These are phyloP conservation scores for Chiroxiphia lanceolata DNA, from an alignment of 2,797 vertebrate species.

Conservation along the genomic window DNA sequence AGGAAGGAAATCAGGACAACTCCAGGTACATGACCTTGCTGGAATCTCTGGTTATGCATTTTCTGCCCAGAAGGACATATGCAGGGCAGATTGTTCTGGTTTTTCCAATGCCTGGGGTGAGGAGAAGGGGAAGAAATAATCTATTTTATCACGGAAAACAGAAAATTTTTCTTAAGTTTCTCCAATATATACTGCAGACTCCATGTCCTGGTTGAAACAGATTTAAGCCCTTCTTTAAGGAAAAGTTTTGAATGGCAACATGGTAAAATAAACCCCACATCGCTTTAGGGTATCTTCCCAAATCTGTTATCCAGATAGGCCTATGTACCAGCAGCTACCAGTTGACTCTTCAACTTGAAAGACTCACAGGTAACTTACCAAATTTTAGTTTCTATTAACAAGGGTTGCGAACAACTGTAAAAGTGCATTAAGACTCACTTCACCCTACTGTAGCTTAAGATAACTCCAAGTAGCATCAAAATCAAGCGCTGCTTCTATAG, in stretches of 20 bases:
- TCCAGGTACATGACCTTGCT: conserved; percentile 6
- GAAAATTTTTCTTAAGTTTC: not conserved
- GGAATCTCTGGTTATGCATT: not conserved
- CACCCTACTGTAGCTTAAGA: not conserved
- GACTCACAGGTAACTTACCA: not conserved
- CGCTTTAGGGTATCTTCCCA: not conserved
- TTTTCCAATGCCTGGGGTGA: not conserved
- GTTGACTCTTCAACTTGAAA: not conserved
- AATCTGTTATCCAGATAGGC: not conserved
- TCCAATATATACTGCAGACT: not conserved
- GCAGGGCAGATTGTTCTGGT: not conserved
- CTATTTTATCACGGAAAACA: not conserved
- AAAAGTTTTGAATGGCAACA: not conserved
- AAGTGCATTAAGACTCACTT: not conserved
- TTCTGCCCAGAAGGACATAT: not conserved
- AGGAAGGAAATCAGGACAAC: conserved; percentile 28
- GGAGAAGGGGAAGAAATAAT: not conserved
- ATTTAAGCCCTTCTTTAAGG: not conserved
- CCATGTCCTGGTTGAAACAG: not conserved
- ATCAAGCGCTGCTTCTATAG: not conserved
- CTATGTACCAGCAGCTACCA: not conserved
- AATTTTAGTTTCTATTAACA: not conserved
- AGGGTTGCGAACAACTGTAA: not conserved
- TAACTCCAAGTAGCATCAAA: not conserved
- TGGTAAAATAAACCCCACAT: fast-evolving